Base-by-base conservation (phyloP, 1,140 invertebrate genomes). In the Neuroterus valhalla region DNA sequence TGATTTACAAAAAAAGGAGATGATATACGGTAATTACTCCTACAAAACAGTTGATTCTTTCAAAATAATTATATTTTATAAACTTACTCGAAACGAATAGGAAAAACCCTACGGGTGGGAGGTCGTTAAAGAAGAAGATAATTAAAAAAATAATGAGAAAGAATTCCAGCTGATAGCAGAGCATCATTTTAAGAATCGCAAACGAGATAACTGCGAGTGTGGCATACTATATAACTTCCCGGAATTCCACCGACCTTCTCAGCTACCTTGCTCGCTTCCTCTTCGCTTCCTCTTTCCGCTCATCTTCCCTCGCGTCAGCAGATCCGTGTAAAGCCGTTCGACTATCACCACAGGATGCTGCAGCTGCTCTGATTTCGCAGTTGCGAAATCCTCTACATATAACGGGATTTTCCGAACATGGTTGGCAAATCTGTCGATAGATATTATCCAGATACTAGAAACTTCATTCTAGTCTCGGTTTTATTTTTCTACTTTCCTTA, bases 241-340 rank as follows among this genome's bases (percentile, higher is more conserved):
- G 52, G 52, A 55, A 55, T 55, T 55, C 12, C 17, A 50, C 48
- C 52, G 52, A 55, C 21, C 52, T 31, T 62, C 55, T 62, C 55
- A 62, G 26, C 55, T 31, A 31, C 55, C 55, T 62, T 62, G 55
- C 55, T 38, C 31, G 23, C 23, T 62, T 55, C 52, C 52, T 55
- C 12, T 55, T 55, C 52, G 55, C 55, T 62, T 62, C 26, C 26
- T 62, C 26, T 62, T 62, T 62, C 55, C 23, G 23, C 23, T 62
- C 31, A 62, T 62, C 55, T 62, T 62, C n/a, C 15, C 26, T 62
- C 23, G 10, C 26, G 55, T 62, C 26, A 62, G 55, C 55, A 62
- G 31, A 62, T 62, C 55, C 26, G 17, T 10, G 21, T 52, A 52
- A 52, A 52, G 19, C 50, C 19, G 21, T 55, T 55, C 8, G 55